Conservation (phyloP, 2,797 vertebrate genomes). For the Galago senegalensis region DNA sequence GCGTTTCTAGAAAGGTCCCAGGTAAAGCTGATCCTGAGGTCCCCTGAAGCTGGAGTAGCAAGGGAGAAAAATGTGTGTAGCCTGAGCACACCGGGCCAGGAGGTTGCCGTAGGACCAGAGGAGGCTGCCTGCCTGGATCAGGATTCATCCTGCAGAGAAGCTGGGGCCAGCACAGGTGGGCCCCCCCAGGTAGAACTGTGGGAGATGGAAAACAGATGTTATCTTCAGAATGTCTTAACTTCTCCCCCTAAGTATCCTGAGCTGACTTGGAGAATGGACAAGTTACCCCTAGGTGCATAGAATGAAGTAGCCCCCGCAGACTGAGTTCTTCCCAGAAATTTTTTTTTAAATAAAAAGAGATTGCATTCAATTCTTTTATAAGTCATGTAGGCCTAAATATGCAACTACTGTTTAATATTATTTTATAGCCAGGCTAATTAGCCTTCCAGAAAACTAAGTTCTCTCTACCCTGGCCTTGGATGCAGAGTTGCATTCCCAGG, state of each 20-base stretch:
- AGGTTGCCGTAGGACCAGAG: fast-evolving
- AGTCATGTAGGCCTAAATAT: background rate
- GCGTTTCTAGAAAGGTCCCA: background rate
- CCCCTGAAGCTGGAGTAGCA: background rate
- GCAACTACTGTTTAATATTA: background rate
- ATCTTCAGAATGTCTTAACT: background rate
- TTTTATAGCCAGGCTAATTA: background rate
- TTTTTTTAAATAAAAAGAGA: background rate
- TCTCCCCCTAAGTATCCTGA: background rate
- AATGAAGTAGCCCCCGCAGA: background rate
- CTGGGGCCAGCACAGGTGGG: background rate
- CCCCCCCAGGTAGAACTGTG: fast-evolving
- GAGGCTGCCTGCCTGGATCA: background rate
- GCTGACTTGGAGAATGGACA: fast-evolving
- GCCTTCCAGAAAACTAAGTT: background rate
- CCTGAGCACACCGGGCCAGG: background rate
- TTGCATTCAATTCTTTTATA: background rate
- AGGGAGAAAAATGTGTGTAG: background rate
- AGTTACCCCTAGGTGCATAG: fast-evolving
- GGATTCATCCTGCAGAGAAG: background rate
- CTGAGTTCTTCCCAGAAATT: background rate
- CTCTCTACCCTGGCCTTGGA: background rate
- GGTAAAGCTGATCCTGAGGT: background rate
- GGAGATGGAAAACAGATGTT: fast-evolving
- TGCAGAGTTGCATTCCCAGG: background rate